These are phyloP conservation scores for Drosophila arizonae DNA, from an alignment of 1,140 invertebrate species.

Conservation along the genomic window DNA sequence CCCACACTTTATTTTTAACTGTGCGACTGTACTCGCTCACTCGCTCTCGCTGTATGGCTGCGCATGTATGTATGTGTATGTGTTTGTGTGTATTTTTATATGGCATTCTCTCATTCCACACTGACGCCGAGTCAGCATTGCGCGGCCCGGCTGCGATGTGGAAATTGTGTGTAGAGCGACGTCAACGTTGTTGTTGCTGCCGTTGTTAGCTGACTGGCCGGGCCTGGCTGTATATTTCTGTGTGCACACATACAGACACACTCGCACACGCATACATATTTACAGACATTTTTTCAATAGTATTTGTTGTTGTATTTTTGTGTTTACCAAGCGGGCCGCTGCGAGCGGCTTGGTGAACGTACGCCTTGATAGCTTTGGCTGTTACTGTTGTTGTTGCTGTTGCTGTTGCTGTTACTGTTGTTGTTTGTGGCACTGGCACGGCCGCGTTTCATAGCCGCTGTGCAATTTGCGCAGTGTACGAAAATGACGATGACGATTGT, in stretches of 20 bases:
- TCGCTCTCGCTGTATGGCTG: conserved; percentile 59
- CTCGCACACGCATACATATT: conserved; percentile 19
- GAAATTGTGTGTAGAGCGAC: conserved; percentile 50
- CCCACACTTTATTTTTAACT: conserved; percentile 80
- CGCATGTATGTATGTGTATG: conserved; percentile 25
- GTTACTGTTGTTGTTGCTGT: conserved; percentile 2
- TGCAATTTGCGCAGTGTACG: conserved; percentile 77
- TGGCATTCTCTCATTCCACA: conserved; percentile 69
- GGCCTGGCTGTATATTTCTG: conserved; percentile 42
- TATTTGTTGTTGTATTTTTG: conserved; percentile 49
- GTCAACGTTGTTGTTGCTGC: conserved; percentile 39
- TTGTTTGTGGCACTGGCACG: conserved; percentile 66
- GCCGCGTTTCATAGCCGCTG: conserved; percentile 57
- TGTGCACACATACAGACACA: conserved; percentile 19
- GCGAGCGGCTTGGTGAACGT: conserved; percentile 52
- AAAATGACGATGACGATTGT: conserved; percentile 65
- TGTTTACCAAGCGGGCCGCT: conserved; percentile 49
- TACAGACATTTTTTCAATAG: conserved; percentile 41
- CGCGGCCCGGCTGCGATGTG: conserved; percentile 49
- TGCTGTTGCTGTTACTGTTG: conserved; percentile 29
- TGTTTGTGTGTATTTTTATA: conserved; percentile 65
- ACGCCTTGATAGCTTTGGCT: conserved; percentile 52
- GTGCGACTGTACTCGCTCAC: conserved; percentile 78
- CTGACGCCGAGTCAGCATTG: conserved; percentile 51
- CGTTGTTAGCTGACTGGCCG: conserved; percentile 36